phyloP scores from a whole-genome alignment of 2,113 vertebrate genomes.

The Protomyctophum bolini region DNA sequence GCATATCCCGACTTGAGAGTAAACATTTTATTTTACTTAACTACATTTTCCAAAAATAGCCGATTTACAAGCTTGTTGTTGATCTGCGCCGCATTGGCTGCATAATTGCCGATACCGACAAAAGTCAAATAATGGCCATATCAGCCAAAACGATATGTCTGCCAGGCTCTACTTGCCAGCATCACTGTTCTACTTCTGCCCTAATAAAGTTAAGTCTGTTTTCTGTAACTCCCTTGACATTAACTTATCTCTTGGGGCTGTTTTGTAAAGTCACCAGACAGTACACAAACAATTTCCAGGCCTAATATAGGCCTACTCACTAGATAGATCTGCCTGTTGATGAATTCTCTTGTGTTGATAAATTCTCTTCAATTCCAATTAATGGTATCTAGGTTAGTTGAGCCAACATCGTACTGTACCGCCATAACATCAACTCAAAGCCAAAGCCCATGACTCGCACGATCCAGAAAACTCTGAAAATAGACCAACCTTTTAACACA shows the following conservation, averaged over 20 bases:
- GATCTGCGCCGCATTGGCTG: too few species aligned
- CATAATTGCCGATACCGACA: too few species aligned
- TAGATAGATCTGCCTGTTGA: conserved; percentile 25
- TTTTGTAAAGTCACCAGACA: conserved; percentile 25
- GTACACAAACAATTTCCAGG: conserved; percentile 25
- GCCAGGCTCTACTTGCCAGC: conserved; percentile 5
- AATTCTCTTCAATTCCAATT: conserved; percentile 14
- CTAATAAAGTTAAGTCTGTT: conserved; percentile 51
- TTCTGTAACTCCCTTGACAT: conserved; percentile 23
- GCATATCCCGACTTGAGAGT: too few species aligned
- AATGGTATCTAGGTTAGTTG: conserved; percentile 15
- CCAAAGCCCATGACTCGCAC: too few species aligned
- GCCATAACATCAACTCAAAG: too few species aligned
- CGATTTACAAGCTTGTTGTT: too few species aligned
- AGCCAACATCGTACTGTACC: not conserved
- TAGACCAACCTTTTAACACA: not conserved
- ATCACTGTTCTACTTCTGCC: conserved; percentile 41
- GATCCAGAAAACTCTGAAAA: too few species aligned
- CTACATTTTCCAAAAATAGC: too few species aligned
- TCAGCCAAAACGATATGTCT: too few species aligned
- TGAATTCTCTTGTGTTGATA: conserved; percentile 11
- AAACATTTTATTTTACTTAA: too few species aligned
- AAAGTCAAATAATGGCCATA: too few species aligned
- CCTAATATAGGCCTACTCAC: conserved; percentile 29
- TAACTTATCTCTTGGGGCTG: conserved; percentile 43